A percentile compares a stretch with the other conserved stretches of the same genome.
Evolutionary conservation across 2,888 invertebrate species (phyloP).

Genomic region (Brenthis hecate): DNA sequence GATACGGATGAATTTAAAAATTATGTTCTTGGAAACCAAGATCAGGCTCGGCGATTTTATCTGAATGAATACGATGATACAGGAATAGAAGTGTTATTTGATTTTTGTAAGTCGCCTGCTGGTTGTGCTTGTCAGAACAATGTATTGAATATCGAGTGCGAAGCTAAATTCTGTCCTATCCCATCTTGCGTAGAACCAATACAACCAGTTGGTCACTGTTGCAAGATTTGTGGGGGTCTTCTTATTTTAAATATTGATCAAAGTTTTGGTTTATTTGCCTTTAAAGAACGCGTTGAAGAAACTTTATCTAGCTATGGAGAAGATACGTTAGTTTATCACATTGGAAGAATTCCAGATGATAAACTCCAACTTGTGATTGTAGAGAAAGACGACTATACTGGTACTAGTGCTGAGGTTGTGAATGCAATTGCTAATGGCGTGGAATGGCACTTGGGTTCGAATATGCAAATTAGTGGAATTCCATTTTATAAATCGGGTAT

Average conservation of each 20-base stretch:
- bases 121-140: slow-evolving; percentile 67
- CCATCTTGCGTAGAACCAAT: slow-evolving; percentile 63
- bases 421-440: slow-evolving; percentile 55
- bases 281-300: slow-evolving; percentile 55
- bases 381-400: slow-evolving; percentile 63
- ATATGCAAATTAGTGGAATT: slow-evolving; percentile 60
- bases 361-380: slow-evolving; percentile 66
- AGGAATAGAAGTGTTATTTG: slow-evolving; percentile 46
- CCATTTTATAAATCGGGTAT: slow-evolving; percentile 58
- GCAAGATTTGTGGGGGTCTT: slow-evolving; percentile 69
- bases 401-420: slow-evolving; percentile 59
- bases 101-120: slow-evolving; percentile 49
- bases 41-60: slow-evolving; percentile 52
- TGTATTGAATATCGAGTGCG: slow-evolving; percentile 57
- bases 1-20: slow-evolving; percentile 27
- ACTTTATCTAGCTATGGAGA: slow-evolving; percentile 50
- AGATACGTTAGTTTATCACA: slow-evolving; percentile 54
- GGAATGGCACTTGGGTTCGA: slow-evolving; percentile 52
- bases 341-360: slow-evolving; percentile 53
- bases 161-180: slow-evolving; percentile 58
- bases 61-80: slow-evolving; percentile 45
- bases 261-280: slow-evolving; percentile 56
- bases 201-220: slow-evolving; percentile 68
- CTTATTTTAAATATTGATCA: slow-evolving; percentile 56
- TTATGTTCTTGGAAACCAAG: slow-evolving; percentile 34